Percentiles rank a stretch among this genome's conserved stretches.
These are phyloP conservation scores for Drosophila quinaria DNA, from an alignment of 2,888 invertebrate species.

Conservation along the genomic window DNA sequence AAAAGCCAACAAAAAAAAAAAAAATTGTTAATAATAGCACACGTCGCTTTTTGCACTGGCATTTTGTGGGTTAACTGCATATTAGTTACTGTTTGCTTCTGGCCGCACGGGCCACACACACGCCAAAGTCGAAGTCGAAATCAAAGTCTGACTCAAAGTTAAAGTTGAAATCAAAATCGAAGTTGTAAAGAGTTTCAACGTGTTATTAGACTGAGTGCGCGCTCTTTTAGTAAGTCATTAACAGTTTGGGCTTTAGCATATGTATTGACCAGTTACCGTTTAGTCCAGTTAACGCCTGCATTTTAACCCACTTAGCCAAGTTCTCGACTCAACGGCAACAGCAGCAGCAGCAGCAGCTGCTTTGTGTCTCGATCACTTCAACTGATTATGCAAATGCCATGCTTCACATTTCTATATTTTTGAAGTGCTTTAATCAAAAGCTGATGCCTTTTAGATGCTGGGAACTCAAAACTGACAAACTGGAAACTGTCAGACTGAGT, in stretches of 20 bases:
- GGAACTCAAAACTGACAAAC: slow-evolving; percentile 17
- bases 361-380: slow-evolving; percentile 29
- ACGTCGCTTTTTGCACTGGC: slow-evolving; percentile 58
- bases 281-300: slow-evolving; percentile 57
- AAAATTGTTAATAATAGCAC: slow-evolving; percentile 69
- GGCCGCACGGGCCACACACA: slow-evolving; percentile 65
- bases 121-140: slow-evolving; percentile 8
- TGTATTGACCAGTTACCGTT: slow-evolving; percentile 28
- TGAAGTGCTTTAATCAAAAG: slow-evolving; percentile 48
- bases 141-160: neutral
- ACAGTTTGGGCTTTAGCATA: slow-evolving; percentile 49
- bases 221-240: slow-evolving; percentile 57
- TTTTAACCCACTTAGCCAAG: slow-evolving; percentile 48
- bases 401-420: slow-evolving; percentile 27
- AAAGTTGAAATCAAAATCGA: slow-evolving; percentile 7
- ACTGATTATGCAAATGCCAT: slow-evolving; percentile 58
- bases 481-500: slow-evolving; percentile 21
- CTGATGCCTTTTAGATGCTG: slow-evolving; percentile 27
- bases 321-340: slow-evolving; percentile 5
- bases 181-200: slow-evolving; percentile 35
- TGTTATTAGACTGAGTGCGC: slow-evolving; percentile 55
- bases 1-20: slow-evolving; percentile 31
- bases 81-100: slow-evolving; percentile 70
- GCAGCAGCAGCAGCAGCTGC: slow-evolving; percentile 2
- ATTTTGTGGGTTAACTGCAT: slow-evolving; percentile 81